A percentile compares a stretch with the other conserved stretches of the same genome.
phyloP scores from a whole-genome alignment of 1,140 invertebrate genomes.

The Anoplolepis gracilipes region DNA sequence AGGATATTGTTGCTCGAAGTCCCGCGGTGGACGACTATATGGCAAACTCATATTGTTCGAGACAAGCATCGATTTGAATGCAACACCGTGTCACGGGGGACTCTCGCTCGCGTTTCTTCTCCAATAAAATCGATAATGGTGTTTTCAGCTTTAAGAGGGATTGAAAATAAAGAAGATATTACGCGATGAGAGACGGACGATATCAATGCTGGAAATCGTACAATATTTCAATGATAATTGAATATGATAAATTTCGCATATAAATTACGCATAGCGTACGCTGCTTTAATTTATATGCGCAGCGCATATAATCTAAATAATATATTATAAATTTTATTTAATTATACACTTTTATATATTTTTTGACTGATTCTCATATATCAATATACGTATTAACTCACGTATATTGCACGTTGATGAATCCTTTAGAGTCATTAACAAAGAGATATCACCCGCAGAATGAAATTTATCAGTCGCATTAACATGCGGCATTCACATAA shows the following conservation, averaged over 20 bases:
- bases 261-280: not conserved
- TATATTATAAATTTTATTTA: not conserved
- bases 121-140: not conserved
- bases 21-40: not conserved
- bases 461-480: slow-evolving; percentile 45
- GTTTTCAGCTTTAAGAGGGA: not conserved
- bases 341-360: no score
- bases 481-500: slow-evolving; percentile 46
- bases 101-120: not conserved
- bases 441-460: slow-evolving; percentile 23
- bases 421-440: not conserved
- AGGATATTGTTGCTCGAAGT: slow-evolving; percentile 1
- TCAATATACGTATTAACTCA: not conserved
- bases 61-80: not conserved
- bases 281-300: not conserved
- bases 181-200: not conserved
- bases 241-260: no score
- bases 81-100: not conserved
- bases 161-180: not conserved
- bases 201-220: not conserved
- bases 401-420: not conserved
- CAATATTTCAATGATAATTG: not conserved
- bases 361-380: not conserved
- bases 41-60: slow-evolving; percentile 22
- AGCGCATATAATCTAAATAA: not conserved